Conservation (phyloP, 2,797 vertebrate genomes). For the Xenentodon cancila region DNA sequence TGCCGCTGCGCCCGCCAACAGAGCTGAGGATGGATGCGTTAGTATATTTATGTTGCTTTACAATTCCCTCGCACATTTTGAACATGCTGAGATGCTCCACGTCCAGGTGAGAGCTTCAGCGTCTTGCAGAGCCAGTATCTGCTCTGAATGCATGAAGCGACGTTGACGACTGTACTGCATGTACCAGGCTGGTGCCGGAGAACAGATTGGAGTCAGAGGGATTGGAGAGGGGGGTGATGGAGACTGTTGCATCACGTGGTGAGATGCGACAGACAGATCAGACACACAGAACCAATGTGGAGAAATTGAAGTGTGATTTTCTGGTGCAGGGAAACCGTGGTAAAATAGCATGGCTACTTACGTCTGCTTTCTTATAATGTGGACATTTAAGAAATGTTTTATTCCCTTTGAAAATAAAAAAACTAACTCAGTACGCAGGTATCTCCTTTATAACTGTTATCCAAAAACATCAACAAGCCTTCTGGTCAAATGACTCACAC, state of each 20-base stretch:
- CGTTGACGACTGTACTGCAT: conserved; percentile 23
- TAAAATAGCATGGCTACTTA: no score
- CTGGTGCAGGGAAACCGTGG: no score
- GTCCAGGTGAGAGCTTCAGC: conserved; percentile 31
- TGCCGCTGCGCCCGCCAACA: conserved; percentile 10
- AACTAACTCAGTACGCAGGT: no score
- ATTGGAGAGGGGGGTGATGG: no score
- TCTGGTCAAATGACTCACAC: no score
- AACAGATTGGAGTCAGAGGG: conserved; percentile 18
- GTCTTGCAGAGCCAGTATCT: conserved; percentile 6
- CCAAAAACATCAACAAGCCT: no score
- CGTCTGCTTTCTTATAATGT: no score
- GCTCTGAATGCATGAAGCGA: conserved; percentile 41
- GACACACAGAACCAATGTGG: not conserved
- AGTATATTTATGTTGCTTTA: conserved; percentile 30
- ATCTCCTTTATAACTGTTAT: no score
- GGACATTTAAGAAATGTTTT: no score
- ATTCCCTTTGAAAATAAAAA: no score
- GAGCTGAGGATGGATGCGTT: not conserved
- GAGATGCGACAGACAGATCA: conserved; percentile 13
- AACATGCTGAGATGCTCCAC: conserved; percentile 7
- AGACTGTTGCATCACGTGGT: conserved; percentile 19
- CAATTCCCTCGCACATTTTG: conserved; percentile 8
- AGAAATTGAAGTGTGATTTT: not conserved
- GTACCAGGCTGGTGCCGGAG: conserved; percentile 18